phyloP scores from a whole-genome alignment of 2,888 invertebrate genomes.

The Meghimatium bilineatum region DNA sequence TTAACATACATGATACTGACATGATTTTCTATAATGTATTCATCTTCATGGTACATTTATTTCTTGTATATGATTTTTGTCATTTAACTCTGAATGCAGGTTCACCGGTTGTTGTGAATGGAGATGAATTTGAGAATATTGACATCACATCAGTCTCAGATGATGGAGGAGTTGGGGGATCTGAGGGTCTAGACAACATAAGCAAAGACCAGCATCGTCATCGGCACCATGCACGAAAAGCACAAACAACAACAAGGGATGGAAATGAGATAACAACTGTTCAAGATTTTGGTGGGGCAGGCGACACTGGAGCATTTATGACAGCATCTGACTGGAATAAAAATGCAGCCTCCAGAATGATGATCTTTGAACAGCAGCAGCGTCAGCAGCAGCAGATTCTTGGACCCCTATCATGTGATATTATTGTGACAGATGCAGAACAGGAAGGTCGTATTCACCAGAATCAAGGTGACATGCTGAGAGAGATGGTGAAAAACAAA shows the following conservation, averaged over 20 bases:
- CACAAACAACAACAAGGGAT: conserved; percentile 3
- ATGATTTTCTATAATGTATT: background rate
- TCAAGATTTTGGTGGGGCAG: conserved; percentile 17
- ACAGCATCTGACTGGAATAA: conserved; percentile 48
- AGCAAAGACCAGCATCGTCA: conserved; percentile 33
- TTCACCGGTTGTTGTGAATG: conserved; percentile 76
- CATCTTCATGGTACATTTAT: background rate
- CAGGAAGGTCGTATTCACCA: conserved; percentile 50
- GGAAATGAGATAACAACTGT: background rate
- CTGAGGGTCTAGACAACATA: background rate
- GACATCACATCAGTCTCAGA: conserved; percentile 59
- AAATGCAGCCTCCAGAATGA: conserved; percentile 26
- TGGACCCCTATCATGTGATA: conserved; percentile 63
- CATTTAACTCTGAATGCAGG: conserved; percentile 59
- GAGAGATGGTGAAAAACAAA: conserved; percentile 95
- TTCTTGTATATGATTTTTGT: background rate
- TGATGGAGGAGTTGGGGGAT: conserved; percentile 39
- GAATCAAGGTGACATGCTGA: conserved; percentile 88
- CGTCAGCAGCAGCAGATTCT: background rate
- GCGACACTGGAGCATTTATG: conserved; percentile 36
- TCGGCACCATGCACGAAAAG: conserved; percentile 1
- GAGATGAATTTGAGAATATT: conserved; percentile 77
- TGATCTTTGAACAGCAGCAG: conserved; percentile 28
- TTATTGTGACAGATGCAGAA: conserved; percentile 65
- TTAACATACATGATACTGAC: background rate